Evolutionary conservation across 2,113 vertebrate genomes (phyloP).

Genomic region (Planiliza haematocheilus): DNA sequence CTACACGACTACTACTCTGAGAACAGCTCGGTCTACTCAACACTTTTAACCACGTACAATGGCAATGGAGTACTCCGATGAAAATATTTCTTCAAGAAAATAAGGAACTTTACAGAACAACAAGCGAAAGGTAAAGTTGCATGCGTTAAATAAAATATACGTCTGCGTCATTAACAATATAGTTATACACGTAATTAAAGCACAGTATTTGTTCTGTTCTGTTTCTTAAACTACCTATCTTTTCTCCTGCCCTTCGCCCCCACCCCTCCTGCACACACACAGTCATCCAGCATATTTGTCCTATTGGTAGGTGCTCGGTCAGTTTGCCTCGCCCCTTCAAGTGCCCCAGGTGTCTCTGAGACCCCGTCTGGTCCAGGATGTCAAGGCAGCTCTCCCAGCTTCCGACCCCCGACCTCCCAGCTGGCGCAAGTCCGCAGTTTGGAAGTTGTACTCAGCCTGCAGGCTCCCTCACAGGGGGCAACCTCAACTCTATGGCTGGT

Average conservation of each 20-base stretch:
- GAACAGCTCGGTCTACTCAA: conserved; percentile 42
- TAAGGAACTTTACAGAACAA: conserved; percentile 45
- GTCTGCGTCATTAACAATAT: conserved; percentile 19
- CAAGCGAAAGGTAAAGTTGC: conserved; percentile 64
- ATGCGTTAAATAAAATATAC: conserved; percentile 16
- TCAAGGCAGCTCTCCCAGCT: conserved; percentile 85
- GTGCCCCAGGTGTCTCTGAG: conserved; percentile 64
- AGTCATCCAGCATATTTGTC: conserved; percentile 61
- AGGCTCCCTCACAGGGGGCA: conserved; percentile 76
- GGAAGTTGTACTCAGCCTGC: conserved; percentile 79
- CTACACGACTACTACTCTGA: conserved; percentile 36
- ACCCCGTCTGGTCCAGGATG: conserved; percentile 76
- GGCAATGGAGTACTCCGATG: conserved; percentile 74
- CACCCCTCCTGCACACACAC: conserved; percentile 39
- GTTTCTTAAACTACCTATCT: conserved; percentile 46
- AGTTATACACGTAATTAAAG: neutral
- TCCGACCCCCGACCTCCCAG: conserved; percentile 83
- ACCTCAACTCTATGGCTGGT: conserved; percentile 79
- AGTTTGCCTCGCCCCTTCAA: conserved; percentile 55
- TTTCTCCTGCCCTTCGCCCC: conserved; percentile 21
- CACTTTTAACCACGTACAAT: conserved; percentile 23
- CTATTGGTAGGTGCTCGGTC: conserved; percentile 63
- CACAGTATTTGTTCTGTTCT: conserved; percentile 41
- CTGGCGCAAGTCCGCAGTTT: conserved; percentile 84
- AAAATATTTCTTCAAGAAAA: conserved; percentile 54